These are phyloP conservation scores for Diarsia dahlii DNA, from an alignment of 2,888 invertebrate genomes.

Conservation along the genomic window DNA sequence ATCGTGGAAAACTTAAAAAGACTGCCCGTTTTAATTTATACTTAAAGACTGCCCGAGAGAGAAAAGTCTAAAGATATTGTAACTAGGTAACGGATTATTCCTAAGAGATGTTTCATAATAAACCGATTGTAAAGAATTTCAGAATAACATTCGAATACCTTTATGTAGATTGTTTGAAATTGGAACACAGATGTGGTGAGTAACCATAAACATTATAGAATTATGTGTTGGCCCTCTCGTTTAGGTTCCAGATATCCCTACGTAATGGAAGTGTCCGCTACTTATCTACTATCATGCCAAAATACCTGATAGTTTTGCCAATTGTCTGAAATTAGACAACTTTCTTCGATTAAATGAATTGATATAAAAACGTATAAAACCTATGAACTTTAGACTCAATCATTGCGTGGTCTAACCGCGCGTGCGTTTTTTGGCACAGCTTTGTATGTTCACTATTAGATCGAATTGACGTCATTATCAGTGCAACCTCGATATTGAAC, in stretches of 20 bases:
- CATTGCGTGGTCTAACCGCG: conserved; percentile 30
- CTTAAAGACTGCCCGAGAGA: too few species aligned
- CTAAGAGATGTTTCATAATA: neutral
- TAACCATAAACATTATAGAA: conserved; percentile 22
- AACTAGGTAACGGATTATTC: neutral
- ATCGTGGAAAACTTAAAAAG: too few species aligned
- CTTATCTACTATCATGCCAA: conserved; percentile 9
- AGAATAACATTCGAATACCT: neutral
- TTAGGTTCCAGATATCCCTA: conserved; percentile 5
- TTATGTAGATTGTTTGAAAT: conserved; percentile 8
- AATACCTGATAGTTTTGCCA: conserved; percentile 38
- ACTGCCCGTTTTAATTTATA: too few species aligned
- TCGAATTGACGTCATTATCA: conserved; percentile 37
- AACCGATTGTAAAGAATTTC: conserved; percentile 6
- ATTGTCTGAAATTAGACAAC: conserved; percentile 28
- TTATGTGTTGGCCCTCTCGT: conserved; percentile 7
- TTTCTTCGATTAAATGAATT: conserved; percentile 42
- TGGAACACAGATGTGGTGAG: conserved; percentile 24
- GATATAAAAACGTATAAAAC: conserved; percentile 29
- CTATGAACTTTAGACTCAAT: conserved; percentile 41
- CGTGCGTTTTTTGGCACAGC: conserved; percentile 56
- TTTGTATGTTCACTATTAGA: conserved; percentile 16
- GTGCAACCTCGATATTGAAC: conserved; percentile 35
- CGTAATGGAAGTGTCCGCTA: conserved; percentile 29
- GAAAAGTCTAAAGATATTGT: neutral